These are phyloP conservation scores for Hirtodrosophila alboralis DNA, from an alignment of 2,888 invertebrate species.

Conservation along the genomic window DNA sequence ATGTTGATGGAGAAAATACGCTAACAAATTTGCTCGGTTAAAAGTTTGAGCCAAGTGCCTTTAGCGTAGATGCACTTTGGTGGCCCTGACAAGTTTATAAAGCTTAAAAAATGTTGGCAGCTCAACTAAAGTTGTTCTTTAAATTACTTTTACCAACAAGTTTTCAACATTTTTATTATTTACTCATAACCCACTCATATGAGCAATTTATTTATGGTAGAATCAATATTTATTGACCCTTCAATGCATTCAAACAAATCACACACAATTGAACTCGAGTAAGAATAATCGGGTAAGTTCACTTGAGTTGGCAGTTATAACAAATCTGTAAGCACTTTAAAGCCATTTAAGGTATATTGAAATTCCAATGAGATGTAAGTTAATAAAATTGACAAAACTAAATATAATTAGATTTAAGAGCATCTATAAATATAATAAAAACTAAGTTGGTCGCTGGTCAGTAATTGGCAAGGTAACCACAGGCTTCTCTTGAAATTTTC, in stretches of 20 bases:
- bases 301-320: too few relatives aligned
- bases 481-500: constrained; percentile 5
- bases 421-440: constrained; percentile 23
- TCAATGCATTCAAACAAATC: constrained; percentile 18
- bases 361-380: constrained; percentile 23
- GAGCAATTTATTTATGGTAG: constrained; percentile 42
- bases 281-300: too few relatives aligned
- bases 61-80: constrained; percentile 61
- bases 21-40: constrained; percentile 30
- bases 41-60: constrained; percentile 64
- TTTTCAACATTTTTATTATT: constrained; percentile 35
- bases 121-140: constrained; percentile 44
- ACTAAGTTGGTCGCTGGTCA: constrained; percentile 14
- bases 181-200: constrained; percentile 22
- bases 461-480: constrained; percentile 65
- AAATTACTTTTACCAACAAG: constrained; percentile 58
- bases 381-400: constrained; percentile 18
- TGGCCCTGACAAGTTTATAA: constrained; percentile 49
- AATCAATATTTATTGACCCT: constrained; percentile 37
- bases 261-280: constrained; percentile 38
- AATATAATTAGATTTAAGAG: constrained; percentile 6
- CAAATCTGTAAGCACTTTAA: constrained; percentile 2
- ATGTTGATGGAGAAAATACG: constrained; percentile 6
- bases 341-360: constrained; percentile 16
- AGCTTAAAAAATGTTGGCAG: constrained; percentile 41